phyloP scores from a whole-genome alignment of 1,140 invertebrate species.

The Cherax quadricarinatus region DNA sequence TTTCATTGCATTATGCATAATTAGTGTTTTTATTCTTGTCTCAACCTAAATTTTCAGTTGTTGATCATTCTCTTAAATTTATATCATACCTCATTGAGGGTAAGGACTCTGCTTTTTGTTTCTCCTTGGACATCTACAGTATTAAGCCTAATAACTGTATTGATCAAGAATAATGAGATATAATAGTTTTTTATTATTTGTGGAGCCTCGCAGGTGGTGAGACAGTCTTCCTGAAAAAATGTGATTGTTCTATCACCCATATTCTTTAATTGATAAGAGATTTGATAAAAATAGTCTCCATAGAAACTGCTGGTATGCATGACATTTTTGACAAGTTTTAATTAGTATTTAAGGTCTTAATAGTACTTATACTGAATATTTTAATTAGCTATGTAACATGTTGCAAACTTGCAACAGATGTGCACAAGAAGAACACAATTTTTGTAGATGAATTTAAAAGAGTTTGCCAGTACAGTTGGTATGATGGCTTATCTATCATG shows the following conservation, averaged over 20 bases:
- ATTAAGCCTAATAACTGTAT: background rate
- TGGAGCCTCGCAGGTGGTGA: background rate
- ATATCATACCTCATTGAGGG: background rate
- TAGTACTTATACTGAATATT: conserved; percentile 8
- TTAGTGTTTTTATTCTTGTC: background rate
- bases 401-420: background rate
- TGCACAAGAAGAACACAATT: background rate
- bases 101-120: background rate
- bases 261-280: background rate
- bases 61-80: background rate
- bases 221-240: conserved; percentile 3
- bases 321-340: background rate
- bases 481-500: background rate
- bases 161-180: background rate
- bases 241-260: background rate
- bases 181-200: background rate
- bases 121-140: background rate
- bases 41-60: background rate
- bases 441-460: background rate
- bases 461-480: background rate
- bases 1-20: background rate
- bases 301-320: background rate
- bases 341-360: conserved; percentile 6
- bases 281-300: background rate
- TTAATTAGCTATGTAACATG: background rate